phyloP scores from a whole-genome alignment of 2,797 vertebrate genomes.

The Darevskia mixta region DNA sequence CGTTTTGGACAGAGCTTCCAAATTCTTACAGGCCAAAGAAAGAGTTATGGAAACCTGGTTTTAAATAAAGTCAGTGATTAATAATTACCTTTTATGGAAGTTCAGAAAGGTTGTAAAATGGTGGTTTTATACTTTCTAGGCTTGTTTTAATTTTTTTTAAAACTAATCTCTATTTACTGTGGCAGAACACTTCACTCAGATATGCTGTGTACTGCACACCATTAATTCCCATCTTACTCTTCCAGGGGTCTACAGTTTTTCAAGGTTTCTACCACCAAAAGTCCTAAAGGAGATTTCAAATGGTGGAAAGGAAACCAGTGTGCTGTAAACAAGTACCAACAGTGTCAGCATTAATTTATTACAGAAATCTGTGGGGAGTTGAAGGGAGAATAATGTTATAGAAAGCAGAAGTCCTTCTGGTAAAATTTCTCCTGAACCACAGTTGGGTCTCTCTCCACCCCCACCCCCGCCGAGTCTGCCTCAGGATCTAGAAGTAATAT shows the following conservation, averaged over 20 bases:
- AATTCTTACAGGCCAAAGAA: too few species aligned
- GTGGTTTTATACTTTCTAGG: too few species aligned
- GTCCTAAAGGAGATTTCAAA: slow-evolving; percentile 54
- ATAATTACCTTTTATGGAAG: too few species aligned
- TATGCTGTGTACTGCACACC: slow-evolving; percentile 21
- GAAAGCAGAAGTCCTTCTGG: slow-evolving; percentile 1
- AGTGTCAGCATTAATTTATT: slow-evolving; percentile 61
- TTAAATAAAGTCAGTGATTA: too few species aligned
- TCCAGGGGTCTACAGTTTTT: slow-evolving; percentile 7
- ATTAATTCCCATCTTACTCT: slow-evolving; percentile 14
- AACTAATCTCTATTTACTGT: background rate
- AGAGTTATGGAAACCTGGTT: too few species aligned
- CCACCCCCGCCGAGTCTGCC: background rate
- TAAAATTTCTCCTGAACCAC: background rate
- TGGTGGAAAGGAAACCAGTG: background rate
- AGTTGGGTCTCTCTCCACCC: too few species aligned
- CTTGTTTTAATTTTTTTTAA: background rate
- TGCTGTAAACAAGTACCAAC: slow-evolving; percentile 60
- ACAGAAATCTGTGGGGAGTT: slow-evolving; percentile 40
- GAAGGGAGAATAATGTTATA: slow-evolving; percentile 32
- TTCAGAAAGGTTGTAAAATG: too few species aligned
- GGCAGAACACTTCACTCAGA: slow-evolving; percentile 10
- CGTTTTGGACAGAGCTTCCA: too few species aligned
- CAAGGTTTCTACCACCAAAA: slow-evolving; percentile 49
- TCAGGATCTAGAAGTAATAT: rapidly evolving